Evolutionary conservation across 2,113 vertebrate species (phyloP), one percentile per base, ranked within the genome.

Genomic region (Megaceryle torquata): DNA sequence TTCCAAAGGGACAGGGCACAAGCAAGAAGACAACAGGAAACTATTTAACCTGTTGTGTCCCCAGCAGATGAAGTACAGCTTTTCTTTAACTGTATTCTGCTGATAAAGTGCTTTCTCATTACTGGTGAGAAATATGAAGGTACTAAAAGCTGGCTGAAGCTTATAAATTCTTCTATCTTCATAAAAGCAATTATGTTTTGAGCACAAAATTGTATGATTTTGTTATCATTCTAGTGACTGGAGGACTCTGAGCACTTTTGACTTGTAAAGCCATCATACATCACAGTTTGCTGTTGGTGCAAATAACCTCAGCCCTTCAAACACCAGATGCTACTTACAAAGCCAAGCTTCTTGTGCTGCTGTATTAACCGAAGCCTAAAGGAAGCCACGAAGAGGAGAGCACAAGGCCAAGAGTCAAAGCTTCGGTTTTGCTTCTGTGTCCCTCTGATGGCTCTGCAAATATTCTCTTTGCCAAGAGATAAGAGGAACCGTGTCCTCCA

Each of bases 361-460:
- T 0, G 0, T 8, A 29, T 60, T 25, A 76, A 72, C 24, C 1
- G 2, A 61, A 79, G 35, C 39, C 48, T 69, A 31, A 77, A 77
- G 59, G 33, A 93, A 91, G 43, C 25, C 48, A 72, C 57, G 67
- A 54, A 68, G 51, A 77, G 11, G 37, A 37, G 11, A 79, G 26
- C 26, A 31, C 0, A 0, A 65, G 19, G 33, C 60, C 0, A 3
- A 78, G 3, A 79, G 28, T 41, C 81, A 72, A 61, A 82, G 24
- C 50, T 75, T 72, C 11, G 3, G 26, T 48, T 72, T 88, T 82
- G 35, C 13, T 61, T 44, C 48, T 48, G 8, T 1, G 6, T 48
- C 39, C 17, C 31, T 76, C 48, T 48, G 37, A 46, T 0, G 2
- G 21, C 57, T 87, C 83, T 82, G 67, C 39, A 91, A 54, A 79